A percentile compares a stretch with the other conserved stretches of the same genome.
phyloP scores from a whole-genome alignment of 1,140 invertebrate species.

The Lutraria rhynchaena region DNA sequence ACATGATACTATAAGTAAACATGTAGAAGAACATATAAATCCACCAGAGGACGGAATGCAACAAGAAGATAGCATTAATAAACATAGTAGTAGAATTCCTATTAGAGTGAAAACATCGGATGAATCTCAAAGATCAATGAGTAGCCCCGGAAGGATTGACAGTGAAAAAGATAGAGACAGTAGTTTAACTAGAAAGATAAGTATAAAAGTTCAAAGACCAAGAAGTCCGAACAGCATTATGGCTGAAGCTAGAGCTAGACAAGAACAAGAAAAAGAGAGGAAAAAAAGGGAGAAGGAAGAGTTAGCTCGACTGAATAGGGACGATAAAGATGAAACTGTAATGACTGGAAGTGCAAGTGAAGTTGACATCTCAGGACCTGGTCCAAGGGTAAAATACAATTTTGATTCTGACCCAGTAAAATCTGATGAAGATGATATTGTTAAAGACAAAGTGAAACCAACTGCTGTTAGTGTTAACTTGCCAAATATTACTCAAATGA shows the following conservation, averaged over 20 bases:
- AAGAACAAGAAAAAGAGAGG: conserved; percentile 59
- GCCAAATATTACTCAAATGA: conserved; percentile 36
- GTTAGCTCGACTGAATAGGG: conserved; percentile 48
- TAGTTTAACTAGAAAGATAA: conserved; percentile 47
- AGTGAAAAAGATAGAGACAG: conserved; percentile 12
- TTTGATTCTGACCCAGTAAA: conserved; percentile 49
- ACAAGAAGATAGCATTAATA: conserved; percentile 22
- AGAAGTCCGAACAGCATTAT: conserved; percentile 65
- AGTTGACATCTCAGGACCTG: conserved; percentile 35
- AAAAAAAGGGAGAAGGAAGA: conserved; percentile 57
- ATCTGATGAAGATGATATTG: conserved; percentile 58
- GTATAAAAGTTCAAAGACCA: conserved; percentile 57
- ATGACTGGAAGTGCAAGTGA: conserved; percentile 62
- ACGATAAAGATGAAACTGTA: conserved; percentile 54
- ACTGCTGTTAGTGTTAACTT: conserved; percentile 30
- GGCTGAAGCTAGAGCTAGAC: conserved; percentile 63
- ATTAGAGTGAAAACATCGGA: conserved; percentile 43
- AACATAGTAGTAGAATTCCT: conserved; percentile 57
- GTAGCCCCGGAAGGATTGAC: conserved; percentile 20
- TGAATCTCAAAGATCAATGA: conserved; percentile 26
- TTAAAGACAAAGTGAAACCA: conserved; percentile 15
- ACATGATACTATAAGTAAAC: conserved; percentile 67
- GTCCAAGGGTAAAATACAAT: conserved; percentile 6
- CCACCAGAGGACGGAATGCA: conserved; percentile 18
- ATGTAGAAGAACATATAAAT: conserved; percentile 51